Evolutionary conservation across 2,888 invertebrate genomes (phyloP), one percentile per base, ranked within the genome.

Genomic region (Oligia strigilis): DNA sequence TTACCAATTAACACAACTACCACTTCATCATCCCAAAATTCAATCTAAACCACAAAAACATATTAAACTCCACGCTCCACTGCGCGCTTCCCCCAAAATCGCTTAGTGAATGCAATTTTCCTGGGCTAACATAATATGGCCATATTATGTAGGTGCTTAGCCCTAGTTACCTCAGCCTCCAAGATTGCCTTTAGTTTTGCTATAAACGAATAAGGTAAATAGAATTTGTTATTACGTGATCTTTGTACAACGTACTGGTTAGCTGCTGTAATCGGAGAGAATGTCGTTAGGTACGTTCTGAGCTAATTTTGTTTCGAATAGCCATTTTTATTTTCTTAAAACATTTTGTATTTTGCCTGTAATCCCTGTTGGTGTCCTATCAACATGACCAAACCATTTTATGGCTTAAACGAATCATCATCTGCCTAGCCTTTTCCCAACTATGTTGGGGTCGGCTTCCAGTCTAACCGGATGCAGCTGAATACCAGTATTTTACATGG

Each of bases 91-190:
- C 29, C 90, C 73, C 43, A 86, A 84, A 83, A 90, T 90, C 89
- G 89, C 86, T 90, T 90, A 90, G 89, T 89, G 88, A 89, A 90
- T 90, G 89, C 90, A 89, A 90, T 90, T 90, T 87, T 87, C 82
- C 77, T 80, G 77, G 78, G 83, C 81, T 85, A 89, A 90, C 87
- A 89, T 89, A 90, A 89, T 90, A 90, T 77, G 83, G 73, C 43
- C 89, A 78, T 87, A 87, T 89, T 87, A 90, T 84, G 79, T 83
- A 82, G 83, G 88, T 84, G 77, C 86, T 90, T 90, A 89, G 82
- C 72, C 87, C 85, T 78, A 76, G 80, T 85, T 85, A 85, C 81
- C 82, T 81, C 87, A 84, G 82, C 81, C 84, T 83, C 66, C 67
- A 82, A 80, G 75, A 87, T 88, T 87, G 81, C 80, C 78, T 80